Conservation (phyloP, 2,888 invertebrate species). For the Formica aserva region DNA sequence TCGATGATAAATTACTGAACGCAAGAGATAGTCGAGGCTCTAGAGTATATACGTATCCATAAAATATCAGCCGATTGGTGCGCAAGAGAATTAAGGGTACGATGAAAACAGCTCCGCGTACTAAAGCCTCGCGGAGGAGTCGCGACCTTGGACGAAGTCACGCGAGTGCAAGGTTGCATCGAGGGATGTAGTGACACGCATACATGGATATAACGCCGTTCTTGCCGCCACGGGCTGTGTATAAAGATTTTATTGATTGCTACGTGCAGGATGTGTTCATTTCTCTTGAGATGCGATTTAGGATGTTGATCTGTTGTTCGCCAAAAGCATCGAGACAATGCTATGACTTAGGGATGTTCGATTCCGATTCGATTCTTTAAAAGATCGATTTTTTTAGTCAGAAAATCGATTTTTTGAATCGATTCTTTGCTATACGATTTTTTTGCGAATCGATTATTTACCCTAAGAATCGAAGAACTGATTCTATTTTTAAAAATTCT, state of each 20-base stretch:
- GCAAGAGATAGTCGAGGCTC: too few relatives aligned
- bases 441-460: too few relatives aligned
- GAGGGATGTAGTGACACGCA: conserved; percentile 25
- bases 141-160: conserved; percentile 60
- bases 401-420: too few relatives aligned
- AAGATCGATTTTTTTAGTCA: too few relatives aligned
- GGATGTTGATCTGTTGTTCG: conserved; percentile 43
- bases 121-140: conserved; percentile 36
- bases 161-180: conserved; percentile 59
- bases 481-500: too few relatives aligned
- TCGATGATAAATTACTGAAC: not conserved
- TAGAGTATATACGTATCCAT: not conserved
- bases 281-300: conserved; percentile 47
- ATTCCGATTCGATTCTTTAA: too few relatives aligned
- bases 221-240: not conserved
- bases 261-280: conserved; percentile 26
- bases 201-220: conserved; percentile 38
- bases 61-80: conserved; percentile 44
- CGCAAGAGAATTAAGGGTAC: conserved; percentile 43
- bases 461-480: too few relatives aligned
- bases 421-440: too few relatives aligned
- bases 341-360: not conserved
- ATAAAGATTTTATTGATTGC: conserved; percentile 57
- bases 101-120: conserved; percentile 16
- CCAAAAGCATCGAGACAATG: not conserved